Conservation (phyloP, 2,888 invertebrate species). For the Dione juno region DNA sequence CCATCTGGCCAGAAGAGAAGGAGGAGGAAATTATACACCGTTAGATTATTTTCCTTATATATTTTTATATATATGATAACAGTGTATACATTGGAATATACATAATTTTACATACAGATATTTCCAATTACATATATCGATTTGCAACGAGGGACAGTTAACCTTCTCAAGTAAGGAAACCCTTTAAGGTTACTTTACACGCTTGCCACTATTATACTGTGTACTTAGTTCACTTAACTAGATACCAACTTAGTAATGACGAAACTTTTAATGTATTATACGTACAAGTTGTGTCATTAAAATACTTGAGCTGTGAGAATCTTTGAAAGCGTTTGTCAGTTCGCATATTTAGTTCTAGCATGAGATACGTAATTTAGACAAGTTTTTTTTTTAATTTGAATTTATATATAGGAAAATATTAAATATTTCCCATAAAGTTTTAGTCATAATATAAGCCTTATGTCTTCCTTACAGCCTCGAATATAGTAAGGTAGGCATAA, state of each 20-base stretch:
- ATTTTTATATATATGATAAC: no score
- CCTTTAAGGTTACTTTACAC: constrained; percentile 35
- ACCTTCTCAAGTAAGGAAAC: constrained; percentile 29
- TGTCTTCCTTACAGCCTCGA: no score
- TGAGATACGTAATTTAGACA: no score
- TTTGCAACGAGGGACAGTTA: constrained; percentile 3
- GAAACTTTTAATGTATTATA: constrained; percentile 41
- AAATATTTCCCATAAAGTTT: no score
- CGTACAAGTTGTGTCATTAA: constrained; percentile 37
- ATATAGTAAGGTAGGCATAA: no score
- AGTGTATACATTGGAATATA: not conserved
- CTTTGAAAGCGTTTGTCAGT: constrained; percentile 27
- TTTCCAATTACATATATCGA: not conserved
- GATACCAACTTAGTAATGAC: constrained; percentile 45
- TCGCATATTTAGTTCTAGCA: not conserved
- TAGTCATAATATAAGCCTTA: no score
- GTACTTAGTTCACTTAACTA: constrained; percentile 43
- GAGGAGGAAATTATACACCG: no score
- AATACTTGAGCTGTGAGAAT: constrained; percentile 27
- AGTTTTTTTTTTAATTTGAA: not conserved
- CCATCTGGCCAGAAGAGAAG: no score
- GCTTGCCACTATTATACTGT: constrained; percentile 39
- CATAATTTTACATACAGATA: not conserved
- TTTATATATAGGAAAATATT: no score
- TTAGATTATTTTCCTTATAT: no score